These are phyloP conservation scores for Leptura quadrifasciata DNA, from an alignment of 2,888 invertebrate species.

Conservation along the genomic window DNA sequence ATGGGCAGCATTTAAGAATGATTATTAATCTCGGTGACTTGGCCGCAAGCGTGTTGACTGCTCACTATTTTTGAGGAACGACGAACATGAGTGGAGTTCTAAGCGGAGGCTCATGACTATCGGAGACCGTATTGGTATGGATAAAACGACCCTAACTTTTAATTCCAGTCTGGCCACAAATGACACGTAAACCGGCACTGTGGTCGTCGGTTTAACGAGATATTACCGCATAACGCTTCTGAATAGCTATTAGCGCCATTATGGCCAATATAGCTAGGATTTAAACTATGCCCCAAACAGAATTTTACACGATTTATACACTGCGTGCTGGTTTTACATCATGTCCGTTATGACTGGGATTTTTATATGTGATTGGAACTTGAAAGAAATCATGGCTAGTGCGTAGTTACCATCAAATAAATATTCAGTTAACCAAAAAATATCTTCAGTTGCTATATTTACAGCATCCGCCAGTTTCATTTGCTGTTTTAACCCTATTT, in stretches of 20 bases:
- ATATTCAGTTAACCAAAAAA: not conserved
- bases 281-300: slow-evolving; percentile 58
- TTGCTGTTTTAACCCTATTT: no score
- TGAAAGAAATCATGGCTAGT: not conserved
- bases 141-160: slow-evolving; percentile 72
- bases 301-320: slow-evolving; percentile 56
- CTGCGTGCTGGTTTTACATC: slow-evolving; percentile 41
- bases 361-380: slow-evolving; percentile 17
- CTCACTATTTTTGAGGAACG: not conserved
- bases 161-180: slow-evolving; percentile 72
- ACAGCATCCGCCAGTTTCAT: no score
- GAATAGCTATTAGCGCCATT: slow-evolving; percentile 72
- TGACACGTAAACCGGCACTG: slow-evolving; percentile 72
- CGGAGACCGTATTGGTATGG: slow-evolving; percentile 54
- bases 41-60: not conserved
- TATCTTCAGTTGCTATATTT: no score
- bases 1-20: not conserved
- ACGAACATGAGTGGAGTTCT: slow-evolving; percentile 34
- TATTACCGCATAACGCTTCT: slow-evolving; percentile 72
- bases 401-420: not conserved
- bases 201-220: slow-evolving; percentile 72
- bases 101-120: slow-evolving; percentile 26
- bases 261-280: slow-evolving; percentile 68
- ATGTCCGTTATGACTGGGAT: not conserved
- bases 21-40: not conserved